Conservation (phyloP, 2,797 vertebrate genomes). For the Mormyrops boulengeri region DNA sequence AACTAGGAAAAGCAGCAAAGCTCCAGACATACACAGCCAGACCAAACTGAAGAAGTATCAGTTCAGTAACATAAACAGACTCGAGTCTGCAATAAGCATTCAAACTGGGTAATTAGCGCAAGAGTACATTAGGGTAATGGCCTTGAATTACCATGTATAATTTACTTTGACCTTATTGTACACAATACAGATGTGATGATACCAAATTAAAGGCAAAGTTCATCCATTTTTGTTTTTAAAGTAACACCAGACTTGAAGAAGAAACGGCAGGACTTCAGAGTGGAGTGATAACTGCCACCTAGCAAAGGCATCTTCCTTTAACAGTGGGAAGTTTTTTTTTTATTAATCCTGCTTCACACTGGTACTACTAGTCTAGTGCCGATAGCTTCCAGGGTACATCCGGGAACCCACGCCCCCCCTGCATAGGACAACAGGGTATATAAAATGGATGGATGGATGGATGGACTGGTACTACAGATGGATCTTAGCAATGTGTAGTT, state of each 20-base stretch:
- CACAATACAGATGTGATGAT: background rate
- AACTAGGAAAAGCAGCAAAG: background rate
- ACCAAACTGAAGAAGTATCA: background rate
- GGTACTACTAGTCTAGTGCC: background rate
- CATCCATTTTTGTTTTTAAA: background rate
- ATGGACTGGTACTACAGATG: background rate
- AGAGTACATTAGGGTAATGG: background rate
- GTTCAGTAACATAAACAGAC: background rate
- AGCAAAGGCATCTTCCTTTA: background rate
- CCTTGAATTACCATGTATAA: constrained; percentile 8
- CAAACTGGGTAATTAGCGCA: background rate
- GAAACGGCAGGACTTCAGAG: background rate
- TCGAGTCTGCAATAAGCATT: background rate
- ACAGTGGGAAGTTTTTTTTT: background rate
- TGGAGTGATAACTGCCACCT: background rate
- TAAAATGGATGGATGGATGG: background rate
- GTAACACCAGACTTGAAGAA: background rate
- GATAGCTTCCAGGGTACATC: background rate
- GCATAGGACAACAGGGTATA: background rate
- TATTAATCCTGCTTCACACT: background rate
- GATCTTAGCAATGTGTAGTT: background rate
- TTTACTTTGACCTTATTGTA: background rate
- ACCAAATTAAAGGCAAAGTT: background rate
- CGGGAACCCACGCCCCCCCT: background rate
- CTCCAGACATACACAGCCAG: background rate